Evolutionary conservation across 2,797 vertebrate species (phyloP), one percentile per base, ranked within the genome.

Genomic region (Podargus strigoides): DNA sequence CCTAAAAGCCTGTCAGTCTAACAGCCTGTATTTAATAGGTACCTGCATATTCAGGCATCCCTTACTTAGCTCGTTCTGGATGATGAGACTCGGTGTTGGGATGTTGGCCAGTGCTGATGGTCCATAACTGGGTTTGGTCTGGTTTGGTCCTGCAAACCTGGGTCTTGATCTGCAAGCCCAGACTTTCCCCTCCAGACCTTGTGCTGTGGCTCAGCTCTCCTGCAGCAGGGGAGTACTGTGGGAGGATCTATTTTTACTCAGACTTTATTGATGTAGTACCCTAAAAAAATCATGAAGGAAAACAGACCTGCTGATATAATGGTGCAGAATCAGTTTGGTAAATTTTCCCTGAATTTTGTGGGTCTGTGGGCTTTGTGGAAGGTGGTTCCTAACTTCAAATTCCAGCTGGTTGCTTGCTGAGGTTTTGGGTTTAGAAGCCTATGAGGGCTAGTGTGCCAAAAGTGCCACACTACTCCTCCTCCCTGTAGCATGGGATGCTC

Each of bases 181-280:
- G 72, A 37, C 42, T 28, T 59, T 14, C 8, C 5, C 10, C 4
- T 11, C 10, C 28, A 47, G 7, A 2, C 32, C 21, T 37, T 21
- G 42, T 49, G 62, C 44, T 24, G 37, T 60, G 88, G 58, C 84
- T 92, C 50, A 42, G 77, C 83, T 62, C 27, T 64, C 27, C 69
- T 47, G 73, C 46, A 78, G 69, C 73, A 68, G 63, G 10, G 32
- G 11, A 62, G 15, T 36, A 2, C 46, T 75, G 83, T 52, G 58
- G 90, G 83, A 95, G 62, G 66, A 78, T 77, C 66, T 81, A 7
- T 32, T 90, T 91, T 66, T 73, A 32, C 44, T 85, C 75, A 52
- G 91, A 52, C 72, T 83, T 49, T n/a, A 37, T 68, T 68, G 52
- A 62, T 73, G 10, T 1, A n/a, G 36, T 50, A 53, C 9, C 21